A percentile compares a stretch with the other conserved stretches of the same genome.
These are phyloP conservation scores for Paradisaea rubra DNA, from an alignment of 2,113 vertebrate genomes.

Conservation along the genomic window DNA sequence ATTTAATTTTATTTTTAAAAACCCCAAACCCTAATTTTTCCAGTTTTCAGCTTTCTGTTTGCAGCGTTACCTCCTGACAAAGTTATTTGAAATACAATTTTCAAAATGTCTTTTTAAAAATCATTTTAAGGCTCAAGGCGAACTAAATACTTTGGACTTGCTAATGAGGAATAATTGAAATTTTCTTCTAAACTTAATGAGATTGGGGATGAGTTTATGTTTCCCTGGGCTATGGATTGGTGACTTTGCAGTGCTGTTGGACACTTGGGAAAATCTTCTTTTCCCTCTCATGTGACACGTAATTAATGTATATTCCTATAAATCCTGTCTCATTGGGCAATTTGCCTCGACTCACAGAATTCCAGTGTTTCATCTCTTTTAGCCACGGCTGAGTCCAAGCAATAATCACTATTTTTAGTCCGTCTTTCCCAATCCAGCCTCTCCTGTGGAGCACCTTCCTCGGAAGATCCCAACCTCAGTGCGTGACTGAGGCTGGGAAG, in stretches of 20 bases:
- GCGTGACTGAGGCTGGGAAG: neutral
- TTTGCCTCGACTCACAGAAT: neutral
- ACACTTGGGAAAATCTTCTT: neutral
- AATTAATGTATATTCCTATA: neutral
- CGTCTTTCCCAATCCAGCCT: neutral
- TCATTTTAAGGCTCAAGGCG: rapidly evolving
- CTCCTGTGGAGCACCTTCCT: neutral
- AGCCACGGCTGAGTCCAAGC: neutral
- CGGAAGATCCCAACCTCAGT: neutral
- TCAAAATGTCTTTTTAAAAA: neutral
- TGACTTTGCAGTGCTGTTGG: neutral
- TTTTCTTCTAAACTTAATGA: neutral
- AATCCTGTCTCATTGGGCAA: neutral
- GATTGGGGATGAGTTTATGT: neutral
- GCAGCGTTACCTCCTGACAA: neutral
- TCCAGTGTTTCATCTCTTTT: neutral
- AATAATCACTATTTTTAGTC: neutral
- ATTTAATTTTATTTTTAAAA: neutral
- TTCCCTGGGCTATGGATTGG: neutral
- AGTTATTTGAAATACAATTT: neutral
- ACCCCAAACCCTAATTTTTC: neutral
- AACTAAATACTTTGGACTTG: rapidly evolving
- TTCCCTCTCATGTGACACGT: neutral
- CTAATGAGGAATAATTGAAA: neutral
- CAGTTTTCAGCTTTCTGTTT: neutral